phyloP scores from a whole-genome alignment of 2,888 invertebrate species.

The Diaperis boleti region DNA sequence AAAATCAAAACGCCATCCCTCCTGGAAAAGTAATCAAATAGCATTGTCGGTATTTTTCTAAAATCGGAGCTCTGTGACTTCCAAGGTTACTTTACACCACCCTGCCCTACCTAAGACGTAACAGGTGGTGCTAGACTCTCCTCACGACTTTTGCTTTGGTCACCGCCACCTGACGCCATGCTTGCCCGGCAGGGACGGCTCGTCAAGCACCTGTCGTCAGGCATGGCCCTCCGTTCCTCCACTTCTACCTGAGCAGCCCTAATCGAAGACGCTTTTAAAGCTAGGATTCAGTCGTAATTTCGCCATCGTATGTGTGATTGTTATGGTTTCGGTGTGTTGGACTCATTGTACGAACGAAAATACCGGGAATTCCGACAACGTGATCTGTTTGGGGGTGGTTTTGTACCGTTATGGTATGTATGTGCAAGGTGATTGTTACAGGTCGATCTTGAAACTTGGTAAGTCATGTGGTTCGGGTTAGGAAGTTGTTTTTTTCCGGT shows the following conservation, averaged over 20 bases:
- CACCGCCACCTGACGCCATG: slow-evolving; percentile 48
- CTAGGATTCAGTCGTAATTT: slow-evolving; percentile 31
- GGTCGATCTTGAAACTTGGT: too few species aligned
- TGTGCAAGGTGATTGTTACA: background rate
- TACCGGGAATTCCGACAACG: slow-evolving; percentile 11
- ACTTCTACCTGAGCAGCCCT: slow-evolving; percentile 37
- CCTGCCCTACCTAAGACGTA: too few species aligned
- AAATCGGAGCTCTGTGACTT: too few species aligned
- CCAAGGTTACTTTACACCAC: too few species aligned
- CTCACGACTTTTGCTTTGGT: slow-evolving; percentile 38
- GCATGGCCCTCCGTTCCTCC: slow-evolving; percentile 22
- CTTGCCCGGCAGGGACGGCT: slow-evolving; percentile 45
- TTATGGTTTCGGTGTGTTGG: slow-evolving; percentile 19
- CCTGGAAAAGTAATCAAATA: too few species aligned
- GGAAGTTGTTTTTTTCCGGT: too few species aligned
- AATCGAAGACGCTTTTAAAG: slow-evolving; percentile 12
- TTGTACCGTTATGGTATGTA: slow-evolving; percentile 13
- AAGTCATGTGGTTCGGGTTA: too few species aligned
- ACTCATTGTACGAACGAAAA: too few species aligned
- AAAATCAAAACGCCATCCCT: too few species aligned
- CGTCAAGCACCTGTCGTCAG: slow-evolving; percentile 48
- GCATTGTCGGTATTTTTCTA: too few species aligned
- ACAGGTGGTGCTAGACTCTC: slow-evolving; percentile 41
- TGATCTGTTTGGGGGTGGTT: slow-evolving; percentile 1
- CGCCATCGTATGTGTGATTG: slow-evolving; percentile 30